phyloP scores from a whole-genome alignment of 2,797 vertebrate genomes.

The Lerista edwardsae region DNA sequence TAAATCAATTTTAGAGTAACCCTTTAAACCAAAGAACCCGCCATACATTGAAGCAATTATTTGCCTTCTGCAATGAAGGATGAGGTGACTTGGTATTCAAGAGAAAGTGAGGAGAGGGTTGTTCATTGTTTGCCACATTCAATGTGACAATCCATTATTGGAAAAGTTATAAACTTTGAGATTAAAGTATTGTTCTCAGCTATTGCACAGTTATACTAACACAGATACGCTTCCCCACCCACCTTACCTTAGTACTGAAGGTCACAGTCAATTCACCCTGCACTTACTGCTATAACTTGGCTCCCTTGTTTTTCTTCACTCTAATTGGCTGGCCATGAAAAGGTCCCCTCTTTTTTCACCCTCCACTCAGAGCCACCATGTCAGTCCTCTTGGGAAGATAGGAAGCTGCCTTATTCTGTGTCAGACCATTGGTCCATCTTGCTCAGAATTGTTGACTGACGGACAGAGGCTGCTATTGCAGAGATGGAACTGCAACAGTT shows the following conservation, averaged over 20 bases:
- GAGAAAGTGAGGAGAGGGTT: conserved; percentile 52
- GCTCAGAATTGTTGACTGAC: no score
- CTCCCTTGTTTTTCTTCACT: neutral
- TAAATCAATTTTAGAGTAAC: conserved; percentile 71
- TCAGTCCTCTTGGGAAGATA: no score
- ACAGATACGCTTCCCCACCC: neutral
- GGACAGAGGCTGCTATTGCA: neutral
- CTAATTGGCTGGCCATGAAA: neutral
- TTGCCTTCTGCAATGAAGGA: conserved; percentile 58
- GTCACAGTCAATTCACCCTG: neutral
- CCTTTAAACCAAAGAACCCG: conserved; percentile 66
- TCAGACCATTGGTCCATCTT: no score
- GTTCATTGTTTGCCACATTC: conserved; percentile 52
- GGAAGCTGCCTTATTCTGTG: no score
- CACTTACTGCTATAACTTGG: neutral
- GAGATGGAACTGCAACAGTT: neutral
- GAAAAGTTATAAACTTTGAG: conserved; percentile 59
- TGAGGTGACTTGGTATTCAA: conserved; percentile 59
- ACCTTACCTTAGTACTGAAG: neutral
- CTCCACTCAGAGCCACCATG: neutral
- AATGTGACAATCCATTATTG: conserved; percentile 56
- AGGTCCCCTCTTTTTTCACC: neutral
- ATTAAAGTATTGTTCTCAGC: conserved; percentile 43
- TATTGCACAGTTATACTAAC: neutral
- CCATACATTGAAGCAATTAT: conserved; percentile 62